Conservation (phyloP, 2,888 invertebrate genomes). For the Hemithea aestivaria region DNA sequence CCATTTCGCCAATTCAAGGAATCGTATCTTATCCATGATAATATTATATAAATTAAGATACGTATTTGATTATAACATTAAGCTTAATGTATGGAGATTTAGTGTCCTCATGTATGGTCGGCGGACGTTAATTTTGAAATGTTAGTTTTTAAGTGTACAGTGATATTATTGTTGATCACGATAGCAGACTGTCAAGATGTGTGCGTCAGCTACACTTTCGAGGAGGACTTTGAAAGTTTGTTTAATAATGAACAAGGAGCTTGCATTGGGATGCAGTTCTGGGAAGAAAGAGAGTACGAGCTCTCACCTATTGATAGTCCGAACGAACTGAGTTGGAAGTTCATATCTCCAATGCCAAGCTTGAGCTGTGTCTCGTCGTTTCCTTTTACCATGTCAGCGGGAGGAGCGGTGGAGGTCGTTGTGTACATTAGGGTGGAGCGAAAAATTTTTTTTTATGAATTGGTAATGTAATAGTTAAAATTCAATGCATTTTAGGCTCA, state of each 20-base stretch:
- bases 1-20: slow-evolving; percentile 25
- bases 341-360: slow-evolving; percentile 29
- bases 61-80: slow-evolving; percentile 29
- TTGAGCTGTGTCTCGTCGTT: slow-evolving; percentile 35
- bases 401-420: slow-evolving; percentile 43
- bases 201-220: slow-evolving; percentile 46
- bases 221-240: slow-evolving; percentile 32
- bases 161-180: slow-evolving; percentile 24
- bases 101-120: slow-evolving; percentile 29
- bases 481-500: too few species aligned
- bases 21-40: slow-evolving; percentile 40
- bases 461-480: too few species aligned
- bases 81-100: slow-evolving; percentile 33
- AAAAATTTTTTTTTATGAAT: too few species aligned
- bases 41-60: slow-evolving; percentile 32
- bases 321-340: slow-evolving; percentile 31
- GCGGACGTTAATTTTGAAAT: slow-evolving; percentile 25
- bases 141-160: slow-evolving; percentile 18
- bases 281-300: slow-evolving; percentile 36
- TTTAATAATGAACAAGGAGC: slow-evolving; percentile 33
- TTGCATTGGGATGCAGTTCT: slow-evolving; percentile 28
- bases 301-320: slow-evolving; percentile 27
- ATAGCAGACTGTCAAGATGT: slow-evolving; percentile 18
- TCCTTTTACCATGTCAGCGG: slow-evolving; percentile 33
- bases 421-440: too few species aligned